phyloP scores from a whole-genome alignment of 2,888 invertebrate genomes.

The Flexamia atlantica region DNA sequence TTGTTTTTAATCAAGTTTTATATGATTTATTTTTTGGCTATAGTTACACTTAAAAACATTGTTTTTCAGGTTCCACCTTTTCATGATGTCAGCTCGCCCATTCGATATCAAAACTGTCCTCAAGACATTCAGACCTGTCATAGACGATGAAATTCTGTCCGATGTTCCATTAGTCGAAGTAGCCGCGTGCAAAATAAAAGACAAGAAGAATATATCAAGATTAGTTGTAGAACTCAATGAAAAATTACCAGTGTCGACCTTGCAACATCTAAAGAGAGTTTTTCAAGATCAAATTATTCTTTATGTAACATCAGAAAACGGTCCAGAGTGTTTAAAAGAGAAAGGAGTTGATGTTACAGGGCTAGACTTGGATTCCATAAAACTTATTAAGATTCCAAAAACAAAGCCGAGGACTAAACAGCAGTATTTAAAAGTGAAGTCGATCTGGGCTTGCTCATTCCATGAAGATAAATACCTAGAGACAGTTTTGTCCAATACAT shows the following conservation, averaged over 20 bases:
- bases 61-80: neutral
- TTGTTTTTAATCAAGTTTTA: too few relatives aligned
- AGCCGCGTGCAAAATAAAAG: conserved; percentile 79
- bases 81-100: neutral
- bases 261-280: conserved; percentile 87
- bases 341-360: conserved; percentile 14
- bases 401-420: conserved; percentile 80
- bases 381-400: conserved; percentile 77
- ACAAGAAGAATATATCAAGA: conserved; percentile 80
- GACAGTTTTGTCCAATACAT: conserved; percentile 79
- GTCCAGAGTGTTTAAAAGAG: conserved; percentile 26
- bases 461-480: conserved; percentile 89
- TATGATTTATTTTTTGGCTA: too few relatives aligned
- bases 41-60: neutral
- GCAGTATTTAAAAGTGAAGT: conserved; percentile 81
- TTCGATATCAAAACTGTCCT: neutral
- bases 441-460: conserved; percentile 90
- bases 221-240: conserved; percentile 80
- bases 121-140: conserved; percentile 74
- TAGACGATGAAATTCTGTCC: conserved; percentile 77
- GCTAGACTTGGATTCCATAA: conserved; percentile 42
- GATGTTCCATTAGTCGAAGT: conserved; percentile 78
- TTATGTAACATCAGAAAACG: conserved; percentile 48
- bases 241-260: conserved; percentile 78
- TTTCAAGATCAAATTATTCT: conserved; percentile 74